Evolutionary conservation across 2,888 invertebrate genomes (phyloP), one percentile per base, ranked within the genome.

Genomic region (Lysandra coridon): DNA sequence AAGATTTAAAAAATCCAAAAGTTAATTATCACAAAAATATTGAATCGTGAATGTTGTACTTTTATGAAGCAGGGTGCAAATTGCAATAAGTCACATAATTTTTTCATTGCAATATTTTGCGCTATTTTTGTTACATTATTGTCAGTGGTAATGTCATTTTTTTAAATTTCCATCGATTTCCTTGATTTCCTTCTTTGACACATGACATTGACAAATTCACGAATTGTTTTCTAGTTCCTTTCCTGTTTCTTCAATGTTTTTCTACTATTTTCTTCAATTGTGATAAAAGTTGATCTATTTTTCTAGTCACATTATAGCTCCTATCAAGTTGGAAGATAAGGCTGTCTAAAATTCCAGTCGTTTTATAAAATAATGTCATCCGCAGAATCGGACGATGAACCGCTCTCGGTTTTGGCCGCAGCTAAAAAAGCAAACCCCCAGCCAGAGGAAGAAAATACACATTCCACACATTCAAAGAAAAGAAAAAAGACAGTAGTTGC

Each of bases 371-470:
- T 30, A 33, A 33, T 90, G 90, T 62, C 85, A 74, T 90, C 90
- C 4, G 92, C 92, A 49, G 95, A 94, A 78, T 94, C 95, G 0
- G 95, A 95, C 78, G 92, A 95, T 81, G 95, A 95, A 84, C 94
- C 95, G 1, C 84, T 95, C 78, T 89, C 95, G 2, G 83, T 88
- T 78, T 84, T 94, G 82, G 93, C 92, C 17, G 88, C 90, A 53
- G 87, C 88, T 62, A 94, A 93, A 82, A 90, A 88, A 83, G 73
- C 83, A 23, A 83, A 87, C 75, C 85, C 88, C 2, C 86, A 87
- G 53, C 84, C 83, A 73, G 85, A 83, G 79, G 81, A 79, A 0
- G 83, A 84, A 62, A 80, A 78, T 53, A 80, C 81, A 44, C 81
- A 81, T 78, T 81, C 83, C 33, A 83, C 80, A 57, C 81, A 83